Base-by-base conservation (phyloP, 2,797 vertebrate genomes). In the Tokudaia muenninki region DNA sequence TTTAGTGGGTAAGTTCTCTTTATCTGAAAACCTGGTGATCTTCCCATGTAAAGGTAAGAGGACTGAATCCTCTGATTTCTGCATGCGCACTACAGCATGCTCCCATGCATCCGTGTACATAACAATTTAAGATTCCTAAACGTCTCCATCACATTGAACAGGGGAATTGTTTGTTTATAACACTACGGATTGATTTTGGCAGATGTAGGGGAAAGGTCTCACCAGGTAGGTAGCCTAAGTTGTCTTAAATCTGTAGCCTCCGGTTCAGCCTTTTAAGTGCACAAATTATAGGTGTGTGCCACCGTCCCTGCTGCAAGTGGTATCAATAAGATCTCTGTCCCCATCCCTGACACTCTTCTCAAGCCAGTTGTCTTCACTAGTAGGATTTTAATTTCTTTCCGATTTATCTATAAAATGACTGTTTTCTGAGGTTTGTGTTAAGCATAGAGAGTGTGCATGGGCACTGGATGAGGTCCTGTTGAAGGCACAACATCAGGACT, bases 351-450 rank as follows among this genome's bases (percentile, higher is more conserved):
- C 31, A n/a, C 57, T 91, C 57, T 50, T 93, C 52, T 65, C 72
- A 79, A 55, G 55, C 57, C 26, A 75, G 81, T 94, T 92, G 44
- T 37, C 16, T 94, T 94, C 19, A 77, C 52, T 91, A 67, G 17
- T 91, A 74, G 29, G 72, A 37, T 72, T 95, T 87, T 90, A 81
- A 81, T 67, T 96, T 94, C 9, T 37, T 93, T 90, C 29, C 88
- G 31, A 95, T 89, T 90, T 95, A 44, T 92, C 94, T 92, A 11
- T 87, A 65, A 87, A 81, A 70, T 44, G 92, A 80, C 84, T 93
- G 34, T 24, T 90, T 6, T 65, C 6, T 88, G 34, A 47, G 44
- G 50, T n/a, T 50, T 16, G 8, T 94, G 77, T 92, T 94, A 78
- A 94, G 55, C 63, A 26, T 86, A 70, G 91, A 26, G 47, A 89